These are phyloP conservation scores for Oryzias woworae DNA, from an alignment of 2,113 vertebrate species.

Conservation along the genomic window DNA sequence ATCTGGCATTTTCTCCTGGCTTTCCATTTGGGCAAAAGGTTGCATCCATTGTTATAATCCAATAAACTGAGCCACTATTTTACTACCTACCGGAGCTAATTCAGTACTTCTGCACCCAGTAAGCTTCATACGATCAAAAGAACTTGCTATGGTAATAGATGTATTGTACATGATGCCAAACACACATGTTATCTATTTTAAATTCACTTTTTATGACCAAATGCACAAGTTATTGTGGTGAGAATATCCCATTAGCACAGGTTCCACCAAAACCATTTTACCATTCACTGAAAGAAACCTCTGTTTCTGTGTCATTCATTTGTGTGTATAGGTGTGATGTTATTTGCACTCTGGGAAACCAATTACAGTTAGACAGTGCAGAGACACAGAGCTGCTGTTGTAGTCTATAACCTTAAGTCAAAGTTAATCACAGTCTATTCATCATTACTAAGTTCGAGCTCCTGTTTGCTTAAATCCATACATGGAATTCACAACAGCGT, in stretches of 20 bases:
- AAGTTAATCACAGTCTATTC: conserved; percentile 26
- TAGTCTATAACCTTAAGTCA: conserved; percentile 26
- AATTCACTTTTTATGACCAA: conserved; percentile 53
- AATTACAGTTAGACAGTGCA: conserved; percentile 37
- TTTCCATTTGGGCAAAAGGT: conserved; percentile 31
- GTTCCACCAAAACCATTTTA: conserved; percentile 50
- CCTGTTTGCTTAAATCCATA: neutral
- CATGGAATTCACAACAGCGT: neutral
- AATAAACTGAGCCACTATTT: conserved; percentile 48
- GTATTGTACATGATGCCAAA: conserved; percentile 55
- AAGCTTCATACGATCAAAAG: conserved; percentile 56
- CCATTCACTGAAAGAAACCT: conserved; percentile 60
- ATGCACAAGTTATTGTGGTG: conserved; percentile 56
- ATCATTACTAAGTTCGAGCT: conserved; percentile 7
- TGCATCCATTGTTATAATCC: conserved; percentile 55
- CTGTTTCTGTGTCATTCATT: conserved; percentile 55
- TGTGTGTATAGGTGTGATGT: conserved; percentile 35
- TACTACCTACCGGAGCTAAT: conserved; percentile 48
- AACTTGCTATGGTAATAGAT: conserved; percentile 50
- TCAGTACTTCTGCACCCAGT: conserved; percentile 34
- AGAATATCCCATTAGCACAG: conserved; percentile 50
- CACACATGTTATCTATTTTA: conserved; percentile 54
- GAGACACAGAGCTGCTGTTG: conserved; percentile 27
- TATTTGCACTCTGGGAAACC: conserved; percentile 36
- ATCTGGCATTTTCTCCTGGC: conserved; percentile 20